phyloP scores from a whole-genome alignment of 2,797 vertebrate species.

The Xenentodon cancila region DNA sequence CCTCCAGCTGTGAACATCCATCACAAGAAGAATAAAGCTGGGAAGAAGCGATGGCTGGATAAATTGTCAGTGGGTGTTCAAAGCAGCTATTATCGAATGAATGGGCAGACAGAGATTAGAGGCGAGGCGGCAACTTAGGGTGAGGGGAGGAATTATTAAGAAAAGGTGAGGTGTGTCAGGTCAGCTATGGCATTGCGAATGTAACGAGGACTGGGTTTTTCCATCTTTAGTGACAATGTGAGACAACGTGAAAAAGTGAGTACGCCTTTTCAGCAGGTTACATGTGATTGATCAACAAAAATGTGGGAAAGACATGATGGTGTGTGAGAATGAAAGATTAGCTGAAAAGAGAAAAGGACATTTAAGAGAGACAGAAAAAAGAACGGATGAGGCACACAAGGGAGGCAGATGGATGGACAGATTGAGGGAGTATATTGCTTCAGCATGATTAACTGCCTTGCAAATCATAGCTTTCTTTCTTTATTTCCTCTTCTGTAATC shows the following conservation, averaged over 20 bases:
- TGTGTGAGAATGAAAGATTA: constrained; percentile 37
- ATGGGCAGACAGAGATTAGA: constrained; percentile 12
- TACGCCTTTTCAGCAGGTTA: constrained; percentile 20
- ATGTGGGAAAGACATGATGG: constrained; percentile 13
- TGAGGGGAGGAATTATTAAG: not conserved
- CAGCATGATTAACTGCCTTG: constrained; percentile 58
- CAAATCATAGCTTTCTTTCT: constrained; percentile 18
- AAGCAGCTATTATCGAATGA: constrained; percentile 18
- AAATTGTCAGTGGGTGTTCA: constrained; percentile 36
- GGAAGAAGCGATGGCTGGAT: constrained; percentile 36
- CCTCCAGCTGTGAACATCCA: constrained; percentile 49
- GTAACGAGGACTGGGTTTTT: not conserved
- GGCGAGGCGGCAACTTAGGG: constrained; percentile 12
- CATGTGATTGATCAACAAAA: constrained; percentile 36
- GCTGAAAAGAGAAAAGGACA: constrained; percentile 16
- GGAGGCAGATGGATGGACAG: constrained; percentile 64
- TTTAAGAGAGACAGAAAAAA: constrained; percentile 9
- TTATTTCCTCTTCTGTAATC: constrained; percentile 7
- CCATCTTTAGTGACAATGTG: constrained; percentile 3
- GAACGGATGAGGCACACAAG: constrained; percentile 26
- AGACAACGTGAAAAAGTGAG: not conserved
- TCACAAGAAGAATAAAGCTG: constrained; percentile 23
- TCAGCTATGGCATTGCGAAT: not conserved
- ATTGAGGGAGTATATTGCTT: constrained; percentile 64
- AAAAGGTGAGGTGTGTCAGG: not conserved